Evolutionary conservation across 1,140 invertebrate species (phyloP).

Genomic region (Temnothorax nylanderi): DNA sequence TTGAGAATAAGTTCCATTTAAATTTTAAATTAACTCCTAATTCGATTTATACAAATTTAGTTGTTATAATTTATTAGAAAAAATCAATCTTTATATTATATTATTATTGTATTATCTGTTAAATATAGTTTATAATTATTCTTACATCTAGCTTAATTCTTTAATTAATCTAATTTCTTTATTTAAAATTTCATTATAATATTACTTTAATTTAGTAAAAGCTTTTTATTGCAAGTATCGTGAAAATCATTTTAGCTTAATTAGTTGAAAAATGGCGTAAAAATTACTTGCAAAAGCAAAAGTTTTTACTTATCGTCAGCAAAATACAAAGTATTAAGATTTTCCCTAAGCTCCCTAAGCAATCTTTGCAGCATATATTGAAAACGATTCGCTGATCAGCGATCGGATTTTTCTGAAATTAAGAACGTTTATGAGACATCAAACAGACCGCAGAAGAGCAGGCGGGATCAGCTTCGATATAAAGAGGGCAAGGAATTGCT

Average conservation of each 20-base stretch:
- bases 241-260: background rate
- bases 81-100: background rate
- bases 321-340: background rate
- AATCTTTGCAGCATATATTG: slow-evolving; percentile 3
- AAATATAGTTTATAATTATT: slow-evolving; percentile 1
- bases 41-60: background rate
- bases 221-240: background rate
- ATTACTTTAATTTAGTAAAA: background rate
- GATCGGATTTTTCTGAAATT: slow-evolving; percentile 24
- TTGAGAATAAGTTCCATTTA: background rate
- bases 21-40: background rate
- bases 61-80: background rate
- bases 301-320: background rate
- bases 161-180: slow-evolving; percentile 8
- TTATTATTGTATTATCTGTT: background rate
- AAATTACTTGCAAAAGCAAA: background rate
- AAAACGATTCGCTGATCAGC: slow-evolving; percentile 12
- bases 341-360: background rate
- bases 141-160: background rate
- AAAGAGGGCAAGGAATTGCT: slow-evolving; percentile 28
- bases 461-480: slow-evolving; percentile 1
- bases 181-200: background rate
- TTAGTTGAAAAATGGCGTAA: background rate
- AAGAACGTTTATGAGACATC: slow-evolving; percentile 38
- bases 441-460: slow-evolving; percentile 9